Conservation (phyloP, 2,888 invertebrate genomes). For the Drosophila barbarae region DNA sequence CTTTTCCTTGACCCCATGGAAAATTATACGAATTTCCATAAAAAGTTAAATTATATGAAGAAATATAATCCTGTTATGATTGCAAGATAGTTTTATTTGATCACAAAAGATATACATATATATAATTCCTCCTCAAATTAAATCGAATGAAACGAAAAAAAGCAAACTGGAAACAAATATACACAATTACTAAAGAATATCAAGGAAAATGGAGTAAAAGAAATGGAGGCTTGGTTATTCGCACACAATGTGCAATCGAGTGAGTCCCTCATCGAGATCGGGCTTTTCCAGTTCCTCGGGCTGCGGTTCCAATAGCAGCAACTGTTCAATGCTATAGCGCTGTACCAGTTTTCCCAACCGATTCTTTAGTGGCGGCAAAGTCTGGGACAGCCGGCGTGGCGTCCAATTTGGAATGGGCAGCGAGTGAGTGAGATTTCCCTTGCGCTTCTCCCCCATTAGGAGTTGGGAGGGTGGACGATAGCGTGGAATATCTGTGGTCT, state of each 20-base stretch:
- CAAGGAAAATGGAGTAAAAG: background rate
- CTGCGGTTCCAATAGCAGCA: slow-evolving; percentile 48
- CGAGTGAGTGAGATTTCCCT: slow-evolving; percentile 50
- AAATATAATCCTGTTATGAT: background rate
- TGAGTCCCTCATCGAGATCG: background rate
- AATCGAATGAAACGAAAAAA: background rate
- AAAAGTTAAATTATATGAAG: background rate
- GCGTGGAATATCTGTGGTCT: slow-evolving; percentile 39
- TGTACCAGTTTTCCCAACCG: slow-evolving; percentile 1
- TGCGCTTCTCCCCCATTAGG: slow-evolving; percentile 38
- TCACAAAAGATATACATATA: background rate
- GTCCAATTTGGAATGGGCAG: slow-evolving; percentile 40
- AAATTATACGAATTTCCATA: background rate
- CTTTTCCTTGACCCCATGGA: background rate
- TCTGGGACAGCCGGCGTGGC: background rate
- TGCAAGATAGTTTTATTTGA: background rate
- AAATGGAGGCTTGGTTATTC: slow-evolving; percentile 9
- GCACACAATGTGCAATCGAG: slow-evolving; percentile 21
- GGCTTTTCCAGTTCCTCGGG: slow-evolving; percentile 36
- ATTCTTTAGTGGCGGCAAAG: background rate
- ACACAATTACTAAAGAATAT: background rate
- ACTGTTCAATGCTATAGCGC: slow-evolving; percentile 49
- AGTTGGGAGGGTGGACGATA: slow-evolving; percentile 46
- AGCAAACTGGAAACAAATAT: background rate
- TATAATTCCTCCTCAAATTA: background rate